Conservation (phyloP, 53 echinoderm and acorn worm genomes). For the Hippasteria phrygiana region DNA sequence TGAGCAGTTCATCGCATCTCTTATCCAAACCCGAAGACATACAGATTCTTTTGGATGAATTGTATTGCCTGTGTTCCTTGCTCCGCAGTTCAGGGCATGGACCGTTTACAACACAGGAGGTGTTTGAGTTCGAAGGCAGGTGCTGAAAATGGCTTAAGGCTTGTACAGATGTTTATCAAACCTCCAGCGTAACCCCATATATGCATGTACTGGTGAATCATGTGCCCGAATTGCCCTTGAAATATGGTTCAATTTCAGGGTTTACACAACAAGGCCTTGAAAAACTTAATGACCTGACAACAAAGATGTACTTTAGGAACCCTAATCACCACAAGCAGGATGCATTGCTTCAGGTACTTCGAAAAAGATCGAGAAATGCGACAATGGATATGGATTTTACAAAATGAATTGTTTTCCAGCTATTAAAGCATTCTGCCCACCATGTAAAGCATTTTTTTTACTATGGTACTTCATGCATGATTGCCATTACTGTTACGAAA, state of each 20-base stretch:
- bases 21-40: neutral
- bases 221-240: neutral
- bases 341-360: neutral
- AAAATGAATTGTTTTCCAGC: too few relatives aligned
- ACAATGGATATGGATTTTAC: neutral
- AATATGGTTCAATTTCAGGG: neutral
- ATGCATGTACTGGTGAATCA: neutral
- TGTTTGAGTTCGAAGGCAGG: neutral
- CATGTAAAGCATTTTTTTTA: too few relatives aligned
- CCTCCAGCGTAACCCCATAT: neutral
- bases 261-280: neutral
- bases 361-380: neutral
- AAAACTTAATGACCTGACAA: neutral
- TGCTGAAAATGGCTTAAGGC: neutral
- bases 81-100: neutral
- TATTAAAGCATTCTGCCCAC: too few relatives aligned
- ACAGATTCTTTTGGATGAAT: slow-evolving; percentile 7
- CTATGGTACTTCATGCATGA: too few relatives aligned
- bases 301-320: neutral
- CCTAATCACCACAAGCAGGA: neutral
- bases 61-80: neutral
- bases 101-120: neutral
- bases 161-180: neutral
- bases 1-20: neutral
- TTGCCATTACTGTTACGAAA: too few relatives aligned